Conservation (phyloP, 2,888 invertebrate genomes). For the Rhamnusium bicolor region DNA sequence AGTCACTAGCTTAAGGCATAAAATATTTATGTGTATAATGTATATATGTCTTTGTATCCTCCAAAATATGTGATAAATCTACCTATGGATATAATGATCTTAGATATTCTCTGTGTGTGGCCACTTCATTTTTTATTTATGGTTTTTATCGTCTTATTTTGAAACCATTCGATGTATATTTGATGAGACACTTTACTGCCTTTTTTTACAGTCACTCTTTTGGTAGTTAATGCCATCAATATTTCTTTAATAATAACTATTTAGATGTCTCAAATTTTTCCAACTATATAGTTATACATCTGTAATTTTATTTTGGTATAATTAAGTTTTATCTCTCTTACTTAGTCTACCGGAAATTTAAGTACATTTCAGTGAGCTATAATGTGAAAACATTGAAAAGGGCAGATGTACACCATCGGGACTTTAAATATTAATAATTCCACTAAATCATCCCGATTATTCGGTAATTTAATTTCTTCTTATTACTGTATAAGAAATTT, state of each 20-base stretch:
- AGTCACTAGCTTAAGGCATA: constrained; percentile 19
- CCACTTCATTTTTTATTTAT: constrained; percentile 11
- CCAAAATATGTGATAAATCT: constrained; percentile 14
- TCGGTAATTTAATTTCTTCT: no score
- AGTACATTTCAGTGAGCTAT: background rate
- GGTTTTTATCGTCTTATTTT: constrained; percentile 12
- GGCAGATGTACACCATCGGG: background rate
- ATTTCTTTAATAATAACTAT: constrained; percentile 4
- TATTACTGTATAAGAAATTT: no score
- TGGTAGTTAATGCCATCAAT: background rate
- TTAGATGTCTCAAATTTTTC: background rate
- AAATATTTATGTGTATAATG: background rate
- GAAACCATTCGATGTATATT: constrained; percentile 8
- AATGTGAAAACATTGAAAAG: background rate
- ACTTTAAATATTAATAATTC: background rate
- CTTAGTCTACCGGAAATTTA: background rate
- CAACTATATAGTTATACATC: background rate
- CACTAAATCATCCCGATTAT: background rate
- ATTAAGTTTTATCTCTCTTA: constrained; percentile 10
- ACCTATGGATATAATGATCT: constrained; percentile 15
- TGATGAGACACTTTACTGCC: constrained; percentile 5
- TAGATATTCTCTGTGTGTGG: constrained; percentile 14
- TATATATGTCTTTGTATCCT: background rate
- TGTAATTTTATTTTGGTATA: constrained; percentile 1
- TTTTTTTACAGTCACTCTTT: background rate